Conservation (phyloP, 2,888 invertebrate genomes). For the Magallana nippona region DNA sequence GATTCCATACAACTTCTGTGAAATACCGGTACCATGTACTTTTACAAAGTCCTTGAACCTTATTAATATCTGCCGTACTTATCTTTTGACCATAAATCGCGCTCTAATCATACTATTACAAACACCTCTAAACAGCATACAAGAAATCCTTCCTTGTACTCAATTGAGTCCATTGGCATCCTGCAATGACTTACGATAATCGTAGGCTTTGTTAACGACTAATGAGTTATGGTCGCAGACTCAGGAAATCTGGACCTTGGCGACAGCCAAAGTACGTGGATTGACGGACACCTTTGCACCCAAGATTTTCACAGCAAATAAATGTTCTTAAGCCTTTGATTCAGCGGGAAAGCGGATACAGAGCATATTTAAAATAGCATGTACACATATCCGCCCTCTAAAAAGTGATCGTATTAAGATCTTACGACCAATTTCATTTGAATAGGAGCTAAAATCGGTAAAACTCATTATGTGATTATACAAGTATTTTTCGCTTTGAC, state of each 20-base stretch:
- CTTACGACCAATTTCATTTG: conserved; percentile 23
- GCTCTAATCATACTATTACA: too few species aligned
- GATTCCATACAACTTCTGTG: too few species aligned
- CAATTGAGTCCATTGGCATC: background rate
- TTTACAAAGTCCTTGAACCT: too few species aligned
- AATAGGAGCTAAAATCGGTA: conserved; percentile 19
- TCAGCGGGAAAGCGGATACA: conserved; percentile 4
- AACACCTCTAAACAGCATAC: too few species aligned
- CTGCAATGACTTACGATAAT: background rate
- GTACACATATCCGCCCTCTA: background rate
- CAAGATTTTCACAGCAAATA: conserved; percentile 1
- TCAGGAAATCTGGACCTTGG: background rate
- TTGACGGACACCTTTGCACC: conserved; percentile 21
- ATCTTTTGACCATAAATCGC: too few species aligned
- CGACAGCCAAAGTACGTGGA: conserved; percentile 15
- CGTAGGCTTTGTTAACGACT: background rate
- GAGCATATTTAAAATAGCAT: background rate
- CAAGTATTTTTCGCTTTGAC: background rate
- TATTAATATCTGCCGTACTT: too few species aligned
- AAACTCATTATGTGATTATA: conserved; percentile 5
- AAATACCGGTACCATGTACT: too few species aligned
- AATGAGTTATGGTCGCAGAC: conserved; percentile 13
- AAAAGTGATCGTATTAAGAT: background rate
- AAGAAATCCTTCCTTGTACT: background rate
- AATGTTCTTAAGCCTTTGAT: background rate